Percentiles rank a stretch among this genome's conserved stretches.
Evolutionary conservation across 2,113 vertebrate species (phyloP).

Genomic region (Alectura lathami): DNA sequence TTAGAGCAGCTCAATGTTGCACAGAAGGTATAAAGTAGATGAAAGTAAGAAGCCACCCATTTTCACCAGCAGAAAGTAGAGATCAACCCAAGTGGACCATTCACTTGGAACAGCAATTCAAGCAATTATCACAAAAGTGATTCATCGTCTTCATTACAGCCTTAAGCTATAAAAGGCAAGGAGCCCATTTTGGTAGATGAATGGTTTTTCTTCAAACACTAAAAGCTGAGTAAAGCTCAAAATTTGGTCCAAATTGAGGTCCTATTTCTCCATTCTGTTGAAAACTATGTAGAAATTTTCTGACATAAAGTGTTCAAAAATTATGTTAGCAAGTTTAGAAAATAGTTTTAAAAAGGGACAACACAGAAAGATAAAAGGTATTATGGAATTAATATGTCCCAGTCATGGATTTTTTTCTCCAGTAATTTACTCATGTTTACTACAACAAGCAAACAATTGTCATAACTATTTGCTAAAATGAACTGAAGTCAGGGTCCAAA

Average conservation of each 20-base stretch:
- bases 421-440: neutral
- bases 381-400: neutral
- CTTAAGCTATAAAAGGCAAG: slow-evolving; percentile 76
- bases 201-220: slow-evolving; percentile 73
- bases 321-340: slow-evolving; percentile 46
- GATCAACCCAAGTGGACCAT: slow-evolving; percentile 75
- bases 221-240: slow-evolving; percentile 73
- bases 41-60: slow-evolving; percentile 49
- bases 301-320: neutral
- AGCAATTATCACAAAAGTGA: slow-evolving; percentile 80
- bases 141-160: slow-evolving; percentile 79
- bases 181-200: slow-evolving; percentile 72
- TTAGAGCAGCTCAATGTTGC: neutral
- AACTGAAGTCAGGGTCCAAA: neutral
- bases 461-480: neutral
- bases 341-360: neutral
- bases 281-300: slow-evolving; percentile 8
- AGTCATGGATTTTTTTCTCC: neutral
- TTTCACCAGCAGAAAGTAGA: slow-evolving; percentile 57
- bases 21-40: slow-evolving; percentile 47
- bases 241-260: slow-evolving; percentile 18
- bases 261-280: slow-evolving; percentile 32
- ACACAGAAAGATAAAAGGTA: neutral
- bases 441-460: neutral
- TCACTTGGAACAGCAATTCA: slow-evolving; percentile 76